Conservation (phyloP, 2,113 vertebrate genomes). For the Protobothrops mucrosquamatus region DNA sequence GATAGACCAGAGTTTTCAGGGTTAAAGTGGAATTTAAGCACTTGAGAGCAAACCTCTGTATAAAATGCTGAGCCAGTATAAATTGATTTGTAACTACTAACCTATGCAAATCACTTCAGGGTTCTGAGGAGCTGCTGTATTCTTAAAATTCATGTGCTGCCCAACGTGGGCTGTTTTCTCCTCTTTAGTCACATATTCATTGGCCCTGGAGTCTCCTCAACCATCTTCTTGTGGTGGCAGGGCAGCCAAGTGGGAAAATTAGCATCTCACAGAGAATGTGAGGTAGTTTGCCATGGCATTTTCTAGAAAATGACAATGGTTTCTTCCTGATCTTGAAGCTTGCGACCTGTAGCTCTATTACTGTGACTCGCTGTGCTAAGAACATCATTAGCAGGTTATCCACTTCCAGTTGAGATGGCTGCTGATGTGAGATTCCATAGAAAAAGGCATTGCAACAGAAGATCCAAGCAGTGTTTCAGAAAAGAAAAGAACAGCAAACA, state of each 20-base stretch:
- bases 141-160: background rate
- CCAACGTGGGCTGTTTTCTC: background rate
- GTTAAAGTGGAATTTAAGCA: slow-evolving; percentile 5
- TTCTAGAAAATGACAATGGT: background rate
- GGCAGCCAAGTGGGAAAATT: background rate
- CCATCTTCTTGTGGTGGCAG: background rate
- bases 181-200: background rate
- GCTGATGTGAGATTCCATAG: background rate
- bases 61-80: background rate
- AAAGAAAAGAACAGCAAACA: background rate
- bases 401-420: background rate
- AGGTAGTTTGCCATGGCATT: background rate
- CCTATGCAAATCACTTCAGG: background rate
- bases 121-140: background rate
- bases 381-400: background rate
- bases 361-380: background rate
- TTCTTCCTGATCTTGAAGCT: background rate
- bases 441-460: background rate
- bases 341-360: background rate
- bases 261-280: background rate
- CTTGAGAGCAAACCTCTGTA: slow-evolving; percentile 11
- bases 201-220: background rate
- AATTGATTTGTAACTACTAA: background rate
- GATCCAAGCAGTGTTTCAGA: background rate
- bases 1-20: background rate